Evolutionary conservation across 92 coral and sea anemone species (phyloP).

Genomic region (Porites rus): DNA sequence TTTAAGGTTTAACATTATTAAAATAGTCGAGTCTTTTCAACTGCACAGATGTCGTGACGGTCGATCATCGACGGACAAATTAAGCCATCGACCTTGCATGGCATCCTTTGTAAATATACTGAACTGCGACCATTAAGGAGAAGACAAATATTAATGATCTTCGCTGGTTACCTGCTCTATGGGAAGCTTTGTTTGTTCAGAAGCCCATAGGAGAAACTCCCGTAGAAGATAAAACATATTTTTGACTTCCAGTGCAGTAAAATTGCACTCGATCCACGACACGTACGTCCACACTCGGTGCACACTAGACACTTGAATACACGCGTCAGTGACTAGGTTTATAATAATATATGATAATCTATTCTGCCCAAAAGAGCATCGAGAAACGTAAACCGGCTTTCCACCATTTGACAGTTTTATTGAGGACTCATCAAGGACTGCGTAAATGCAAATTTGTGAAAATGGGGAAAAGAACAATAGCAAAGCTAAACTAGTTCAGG

Average conservation of each 20-base stretch:
- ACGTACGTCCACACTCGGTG: too few species aligned
- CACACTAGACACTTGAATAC: not conserved
- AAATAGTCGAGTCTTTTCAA: too few species aligned
- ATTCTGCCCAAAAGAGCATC: not conserved
- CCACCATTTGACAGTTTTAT: not conserved
- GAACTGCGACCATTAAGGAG: too few species aligned
- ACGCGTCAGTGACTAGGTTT: not conserved
- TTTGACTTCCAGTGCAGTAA: not conserved
- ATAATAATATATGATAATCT: not conserved
- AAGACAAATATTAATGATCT: too few species aligned
- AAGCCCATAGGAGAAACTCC: not conserved
- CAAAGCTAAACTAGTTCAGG: not conserved
- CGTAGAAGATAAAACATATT: slow-evolving; percentile 4
- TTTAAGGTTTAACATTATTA: too few species aligned
- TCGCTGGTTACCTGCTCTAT: slow-evolving; percentile 8
- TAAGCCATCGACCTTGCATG: too few species aligned
- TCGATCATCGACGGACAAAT: too few species aligned
- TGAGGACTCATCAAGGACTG: not conserved
- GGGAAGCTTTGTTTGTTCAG: not conserved
- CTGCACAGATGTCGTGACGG: too few species aligned
- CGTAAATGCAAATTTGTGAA: not conserved
- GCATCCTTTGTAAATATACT: too few species aligned
- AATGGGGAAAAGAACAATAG: not conserved
- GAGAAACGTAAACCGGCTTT: not conserved
- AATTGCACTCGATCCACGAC: not conserved